Conservation (phyloP, 2,888 invertebrate species). For the Synergus umbraculus region DNA sequence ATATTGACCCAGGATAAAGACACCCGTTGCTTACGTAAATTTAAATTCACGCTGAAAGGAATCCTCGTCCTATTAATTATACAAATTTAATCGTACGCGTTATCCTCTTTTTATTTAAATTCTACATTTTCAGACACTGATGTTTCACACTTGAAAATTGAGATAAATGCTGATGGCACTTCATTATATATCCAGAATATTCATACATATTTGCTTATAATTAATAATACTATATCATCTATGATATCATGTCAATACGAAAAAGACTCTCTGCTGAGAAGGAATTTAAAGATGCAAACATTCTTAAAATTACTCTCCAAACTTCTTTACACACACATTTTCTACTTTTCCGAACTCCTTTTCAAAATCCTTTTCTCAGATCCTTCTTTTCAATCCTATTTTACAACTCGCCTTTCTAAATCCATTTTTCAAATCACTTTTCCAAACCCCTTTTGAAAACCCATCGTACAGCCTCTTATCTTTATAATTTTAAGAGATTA, state of each 20-base stretch:
- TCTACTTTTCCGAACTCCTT: no score
- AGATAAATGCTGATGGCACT: not conserved
- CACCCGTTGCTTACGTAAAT: not conserved
- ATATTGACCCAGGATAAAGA: constrained; percentile 48
- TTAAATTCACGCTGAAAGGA: constrained; percentile 33
- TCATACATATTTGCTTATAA: not conserved
- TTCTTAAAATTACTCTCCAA: not conserved
- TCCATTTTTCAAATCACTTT: no score
- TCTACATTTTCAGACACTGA: not conserved
- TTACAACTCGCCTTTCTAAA: no score
- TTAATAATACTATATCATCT: no score
- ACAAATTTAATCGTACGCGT: constrained; percentile 13
- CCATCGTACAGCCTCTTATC: no score
- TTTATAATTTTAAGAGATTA: no score
- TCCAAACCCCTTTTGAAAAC: no score
- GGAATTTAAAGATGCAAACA: not conserved
- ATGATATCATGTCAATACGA: no score
- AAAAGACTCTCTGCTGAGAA: not conserved
- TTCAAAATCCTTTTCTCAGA: no score
- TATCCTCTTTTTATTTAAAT: not conserved
- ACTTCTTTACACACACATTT: no score
- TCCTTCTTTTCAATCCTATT: no score
- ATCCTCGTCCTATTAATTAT: constrained; percentile 26
- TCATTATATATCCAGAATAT: not conserved
- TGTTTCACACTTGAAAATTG: constrained; percentile 4